phyloP scores from a whole-genome alignment of 2,113 vertebrate genomes.

The Menura novaehollandiae region DNA sequence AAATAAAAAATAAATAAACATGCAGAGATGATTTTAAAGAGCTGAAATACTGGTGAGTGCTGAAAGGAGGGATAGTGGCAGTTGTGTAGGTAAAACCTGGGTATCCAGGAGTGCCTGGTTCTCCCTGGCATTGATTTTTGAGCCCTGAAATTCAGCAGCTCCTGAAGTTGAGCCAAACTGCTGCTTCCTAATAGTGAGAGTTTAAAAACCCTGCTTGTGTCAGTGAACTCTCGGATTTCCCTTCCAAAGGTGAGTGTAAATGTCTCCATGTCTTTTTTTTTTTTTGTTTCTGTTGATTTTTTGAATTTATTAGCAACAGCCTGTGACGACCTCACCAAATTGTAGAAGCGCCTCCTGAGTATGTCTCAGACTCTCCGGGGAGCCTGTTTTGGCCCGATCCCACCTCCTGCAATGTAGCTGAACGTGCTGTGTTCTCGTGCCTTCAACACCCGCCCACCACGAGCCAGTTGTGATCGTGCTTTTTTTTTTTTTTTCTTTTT shows the following conservation, averaged over 20 bases:
- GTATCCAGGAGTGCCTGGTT: accelerated
- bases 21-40: neutral
- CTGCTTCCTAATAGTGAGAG: neutral
- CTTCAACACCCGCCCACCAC: slow-evolving; percentile 61
- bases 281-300: slow-evolving; percentile 23
- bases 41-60: neutral
- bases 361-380: slow-evolving; percentile 54
- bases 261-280: slow-evolving; percentile 16
- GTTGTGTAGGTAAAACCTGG: neutral
- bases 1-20: neutral
- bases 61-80: neutral
- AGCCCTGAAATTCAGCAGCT: neutral
- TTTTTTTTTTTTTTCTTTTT: neutral
- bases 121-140: neutral
- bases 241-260: slow-evolving; percentile 34
- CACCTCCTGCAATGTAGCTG: slow-evolving; percentile 58
- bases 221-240: neutral
- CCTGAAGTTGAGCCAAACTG: neutral
- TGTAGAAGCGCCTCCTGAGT: slow-evolving; percentile 48
- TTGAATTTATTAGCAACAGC: slow-evolving; percentile 46
- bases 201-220: neutral
- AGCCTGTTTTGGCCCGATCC: slow-evolving; percentile 58
- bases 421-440: slow-evolving; percentile 65
- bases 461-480: slow-evolving; percentile 54
- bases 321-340: slow-evolving; percentile 58